phyloP scores from a whole-genome alignment of 2,113 vertebrate genomes.

The Todiramphus chloris region DNA sequence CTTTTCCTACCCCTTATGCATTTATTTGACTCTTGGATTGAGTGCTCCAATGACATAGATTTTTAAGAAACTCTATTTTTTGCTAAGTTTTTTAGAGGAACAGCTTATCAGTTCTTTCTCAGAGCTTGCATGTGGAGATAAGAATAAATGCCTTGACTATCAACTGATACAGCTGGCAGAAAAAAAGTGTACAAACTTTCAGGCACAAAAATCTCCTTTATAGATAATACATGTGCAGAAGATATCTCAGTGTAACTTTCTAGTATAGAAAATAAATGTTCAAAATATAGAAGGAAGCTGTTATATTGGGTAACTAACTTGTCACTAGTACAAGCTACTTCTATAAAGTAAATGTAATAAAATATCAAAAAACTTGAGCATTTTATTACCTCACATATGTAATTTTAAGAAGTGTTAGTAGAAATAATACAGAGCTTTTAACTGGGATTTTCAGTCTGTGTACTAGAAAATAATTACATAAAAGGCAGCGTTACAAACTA shows the following conservation, averaged over 20 bases:
- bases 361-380: background rate
- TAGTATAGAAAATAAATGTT: background rate
- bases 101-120: background rate
- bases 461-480: background rate
- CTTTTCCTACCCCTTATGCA: background rate
- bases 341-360: background rate
- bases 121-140: background rate
- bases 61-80: background rate
- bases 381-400: background rate
- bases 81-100: background rate
- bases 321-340: background rate
- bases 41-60: background rate
- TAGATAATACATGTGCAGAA: background rate
- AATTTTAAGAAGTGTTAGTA: background rate
- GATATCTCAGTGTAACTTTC: background rate
- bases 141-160: background rate
- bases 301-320: background rate
- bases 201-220: background rate
- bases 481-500: slow-evolving; percentile 35
- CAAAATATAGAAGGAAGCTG: background rate
- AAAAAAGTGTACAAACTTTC: background rate
- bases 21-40: background rate
- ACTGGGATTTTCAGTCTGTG: background rate
- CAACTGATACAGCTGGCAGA: background rate
- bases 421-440: slow-evolving; percentile 26